Percentiles rank a stretch among this genome's conserved stretches.
phyloP scores from a whole-genome alignment of 2,113 vertebrate genomes.

The Lucifuga dentata region DNA sequence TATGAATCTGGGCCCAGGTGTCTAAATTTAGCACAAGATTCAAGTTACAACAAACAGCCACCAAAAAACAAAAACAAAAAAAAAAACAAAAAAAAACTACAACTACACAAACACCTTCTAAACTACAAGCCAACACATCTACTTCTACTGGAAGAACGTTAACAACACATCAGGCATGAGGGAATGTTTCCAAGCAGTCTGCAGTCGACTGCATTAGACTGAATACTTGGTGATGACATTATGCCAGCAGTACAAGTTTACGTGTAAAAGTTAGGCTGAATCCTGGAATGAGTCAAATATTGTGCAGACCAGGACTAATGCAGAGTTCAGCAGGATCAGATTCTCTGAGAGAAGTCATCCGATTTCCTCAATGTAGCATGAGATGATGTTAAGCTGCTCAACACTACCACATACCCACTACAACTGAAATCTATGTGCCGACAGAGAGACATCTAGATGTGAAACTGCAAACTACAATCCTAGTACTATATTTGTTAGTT shows the following conservation, averaged over 20 bases:
- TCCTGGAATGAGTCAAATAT: not conserved
- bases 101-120: conserved; percentile 33
- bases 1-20: too few relatives aligned
- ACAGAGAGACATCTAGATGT: conserved; percentile 35
- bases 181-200: conserved; percentile 46
- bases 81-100: conserved; percentile 36
- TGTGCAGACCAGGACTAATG: conserved; percentile 1
- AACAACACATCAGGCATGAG: conserved; percentile 54
- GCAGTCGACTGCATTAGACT: too few relatives aligned
- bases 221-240: not conserved
- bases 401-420: conserved; percentile 69
- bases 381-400: conserved; percentile 14
- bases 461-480: conserved; percentile 44
- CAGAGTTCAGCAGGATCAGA: not conserved
- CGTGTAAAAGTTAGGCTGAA: conserved; percentile 7
- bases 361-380: conserved; percentile 1
- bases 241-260: not conserved
- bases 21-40: not conserved
- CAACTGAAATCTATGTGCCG: conserved; percentile 28
- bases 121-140: conserved; percentile 40
- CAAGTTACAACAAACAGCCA: too few relatives aligned
- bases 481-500: conserved; percentile 65
- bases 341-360: conserved; percentile 9
- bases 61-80: too few relatives aligned
- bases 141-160: conserved; percentile 12